Evolutionary conservation across 2,797 vertebrate species (phyloP), one percentile per base, ranked within the genome.

Genomic region (Danio jaintianensis): DNA sequence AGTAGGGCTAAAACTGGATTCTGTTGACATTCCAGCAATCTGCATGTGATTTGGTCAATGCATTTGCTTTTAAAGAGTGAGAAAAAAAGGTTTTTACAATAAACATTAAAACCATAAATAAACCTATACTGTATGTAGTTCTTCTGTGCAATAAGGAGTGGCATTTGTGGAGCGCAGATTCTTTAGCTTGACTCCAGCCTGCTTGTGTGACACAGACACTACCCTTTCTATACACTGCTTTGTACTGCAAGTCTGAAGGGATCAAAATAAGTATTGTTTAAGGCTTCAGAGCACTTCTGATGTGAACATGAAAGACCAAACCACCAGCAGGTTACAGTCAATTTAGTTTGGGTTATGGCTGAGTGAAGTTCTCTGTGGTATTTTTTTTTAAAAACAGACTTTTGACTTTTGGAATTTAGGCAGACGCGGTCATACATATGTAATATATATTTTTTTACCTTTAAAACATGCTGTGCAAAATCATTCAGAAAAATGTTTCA

Each of bases 131-230:
- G 86, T n/a, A n/a, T n/a, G n/a, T n/a, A 86, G 75, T 82, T 88
- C 85, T 89, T 89, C 89, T 78, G 81, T 84, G 86, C 88, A 91
- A 93, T 92, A 92, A 91, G 85, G 80, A 87, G 73, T 93, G 91
- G 90, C 92, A 94, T 94, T 94, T 94, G 82, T 85, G 78, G 84
- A 79, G 69, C 83, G 16, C 22, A 18, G 43, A 66, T 83, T 81
- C 61, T 50, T 68, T 78, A 53, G 75, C 79, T 87, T 85, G 87
- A 38, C 62, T 84, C 81, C 81, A 62, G 43, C 75, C 81, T 83
- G 86, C 84, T 86, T 81, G 70, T 82, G 45, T 62, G 53, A 50
- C 56, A 70, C 67, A 48, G 20, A 47, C 82, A 81, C 78, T 85
- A 81, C 87, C 82, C 78, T 87, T 75, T n/a, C n/a, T 89, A 75